Evolutionary conservation across 2,797 vertebrate species (phyloP), one percentile per base, ranked within the genome.

Genomic region (Melanotaenia pygmaea): DNA sequence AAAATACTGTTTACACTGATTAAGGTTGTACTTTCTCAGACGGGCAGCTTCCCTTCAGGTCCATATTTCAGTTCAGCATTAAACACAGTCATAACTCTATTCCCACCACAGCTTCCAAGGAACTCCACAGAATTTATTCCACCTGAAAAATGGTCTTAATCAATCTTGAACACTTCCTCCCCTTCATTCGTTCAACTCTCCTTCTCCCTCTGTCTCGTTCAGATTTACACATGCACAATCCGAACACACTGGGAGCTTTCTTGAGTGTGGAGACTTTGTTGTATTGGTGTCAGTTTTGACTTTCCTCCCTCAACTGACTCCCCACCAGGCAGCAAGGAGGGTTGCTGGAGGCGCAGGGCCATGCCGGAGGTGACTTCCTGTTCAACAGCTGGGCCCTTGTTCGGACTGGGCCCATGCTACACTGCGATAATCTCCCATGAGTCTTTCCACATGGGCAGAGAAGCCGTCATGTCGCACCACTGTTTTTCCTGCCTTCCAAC

Each of bases 321-420:
- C 72, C 67, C 70, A 62, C 75, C 76, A 85, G 88, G 30, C 63
- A 64, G 72, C 5, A 63, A 74, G 86, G 77, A 91, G 86, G 87
- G 76, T 83, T 80, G 81, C 88, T 80, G 77, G 85, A 86, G 77
- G 87, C 64, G 35, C 89, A 86, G 87, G 83, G 76, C 89, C 74
- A 18, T 86, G 87, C 91, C 82, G 83, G 88, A 92, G 81, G 89
- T 85, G 81, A 93, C 91, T 94, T 95, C 91, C 93, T 93, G 91
- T 91, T 91, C 81, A 94, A 93, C 90, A 93, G 91, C 91, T 90
- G 38, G 79, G 71, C 77, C 85, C 86, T 95, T 92, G 87, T 91
- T 88, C 86, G 1, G 63, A 68, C 63, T 14, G 51, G 20, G 81
- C 64, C 54, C 70, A 0, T 72, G 79, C 86, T 85, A 18, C 69